phyloP scores from a whole-genome alignment of 1,140 invertebrate genomes.

The Drosophila yakuba region DNA sequence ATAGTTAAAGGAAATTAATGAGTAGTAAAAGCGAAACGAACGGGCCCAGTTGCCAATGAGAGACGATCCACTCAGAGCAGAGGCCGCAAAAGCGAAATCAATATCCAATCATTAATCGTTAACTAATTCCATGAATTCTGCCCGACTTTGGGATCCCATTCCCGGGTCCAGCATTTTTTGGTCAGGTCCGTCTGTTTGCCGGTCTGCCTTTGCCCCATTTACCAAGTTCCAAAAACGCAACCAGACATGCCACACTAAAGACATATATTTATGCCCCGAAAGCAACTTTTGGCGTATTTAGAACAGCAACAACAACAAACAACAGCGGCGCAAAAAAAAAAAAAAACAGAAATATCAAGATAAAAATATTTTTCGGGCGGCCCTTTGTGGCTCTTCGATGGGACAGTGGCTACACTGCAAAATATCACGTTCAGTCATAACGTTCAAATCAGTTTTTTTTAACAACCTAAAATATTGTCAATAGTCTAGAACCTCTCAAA shows the following conservation, averaged over 20 bases:
- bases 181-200: constrained; percentile 4
- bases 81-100: constrained; percentile 57
- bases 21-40: constrained; percentile 52
- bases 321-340: constrained; percentile 16
- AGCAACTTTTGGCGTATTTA: constrained; percentile 79
- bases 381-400: constrained; percentile 59
- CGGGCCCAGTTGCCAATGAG: constrained; percentile 9
- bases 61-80: constrained; percentile 3
- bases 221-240: constrained; percentile 77
- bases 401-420: constrained; percentile 54
- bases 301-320: constrained; percentile 62
- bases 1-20: constrained; percentile 62
- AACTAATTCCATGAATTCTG: constrained; percentile 82
- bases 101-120: constrained; percentile 84
- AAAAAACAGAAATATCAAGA: constrained; percentile 71
- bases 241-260: constrained; percentile 81
- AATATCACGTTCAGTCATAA: too few species aligned
- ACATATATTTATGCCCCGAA: constrained; percentile 79
- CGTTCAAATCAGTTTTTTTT: too few species aligned
- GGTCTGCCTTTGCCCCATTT: constrained; percentile 56
- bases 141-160: constrained; percentile 31
- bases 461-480: too few species aligned
- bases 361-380: constrained; percentile 77
- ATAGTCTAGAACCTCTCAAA: too few species aligned
- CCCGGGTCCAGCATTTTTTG: constrained; percentile 18